Base-by-base conservation (phyloP, 1,140 invertebrate genomes). In the Lasioglossum albipes region DNA sequence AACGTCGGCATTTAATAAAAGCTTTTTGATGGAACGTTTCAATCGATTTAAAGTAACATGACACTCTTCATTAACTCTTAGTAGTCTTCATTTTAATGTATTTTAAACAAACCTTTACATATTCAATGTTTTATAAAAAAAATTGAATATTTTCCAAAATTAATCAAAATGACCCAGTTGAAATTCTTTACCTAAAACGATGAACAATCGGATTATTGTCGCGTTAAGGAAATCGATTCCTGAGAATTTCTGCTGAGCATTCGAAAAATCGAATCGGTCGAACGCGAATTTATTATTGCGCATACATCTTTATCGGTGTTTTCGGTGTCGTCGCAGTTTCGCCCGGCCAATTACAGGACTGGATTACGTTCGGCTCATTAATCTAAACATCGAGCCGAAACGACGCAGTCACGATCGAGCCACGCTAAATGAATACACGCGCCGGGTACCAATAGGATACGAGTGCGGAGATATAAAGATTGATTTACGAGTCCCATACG, bases 401-500 rank as follows among this genome's bases (percentile, higher is more conserved):
- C 78, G 57, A 20, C 70, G 69, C 12, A 42, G 64, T 42, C 72
- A 64, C 79, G 67, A 71, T 68, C 79, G 74, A 16, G 31, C 57
- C 59, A n/a, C 42, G 27, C 9, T 68, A 67, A 79, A 79, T 79
- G 71, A 78, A 84, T 69, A 81, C 79, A 67, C 75, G 71, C 66
- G 80, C 42, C 42, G 64, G 54, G 16, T 66, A 64, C 62, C 69
- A 45, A 42, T 61, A 31, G 22, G 27, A 9, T 62, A 42, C 67
- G 62, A 64, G 61, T 45, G 68, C 41, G 59, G 31, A 73, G 61
- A 49, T 68, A 69, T 75, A 80, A 80, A 79, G 87, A 88, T 88
- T 88, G 87, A 88, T 88, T 88, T 88, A 88, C 54, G 57, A 73
- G 22, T 42, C 61, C 49, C 66, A 64, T 78, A 54, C n/a, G 54